These are phyloP conservation scores for Callospermophilus lateralis DNA, from an alignment of 2,113 vertebrate genomes.

Conservation along the genomic window DNA sequence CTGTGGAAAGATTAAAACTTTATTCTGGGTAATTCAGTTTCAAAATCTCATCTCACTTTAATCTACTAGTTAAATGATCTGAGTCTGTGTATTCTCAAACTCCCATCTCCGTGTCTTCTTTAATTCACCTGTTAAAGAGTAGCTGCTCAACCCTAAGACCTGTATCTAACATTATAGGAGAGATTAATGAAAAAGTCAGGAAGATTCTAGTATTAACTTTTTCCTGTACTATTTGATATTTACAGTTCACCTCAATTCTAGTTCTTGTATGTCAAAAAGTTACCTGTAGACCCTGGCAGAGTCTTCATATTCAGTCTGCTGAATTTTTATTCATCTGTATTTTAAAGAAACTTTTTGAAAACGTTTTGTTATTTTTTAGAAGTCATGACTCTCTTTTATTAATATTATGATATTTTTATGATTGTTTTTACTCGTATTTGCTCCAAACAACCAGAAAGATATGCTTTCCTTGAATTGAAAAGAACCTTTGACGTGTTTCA, in stretches of 20 bases:
- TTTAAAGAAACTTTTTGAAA: not conserved
- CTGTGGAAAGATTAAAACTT: conserved; percentile 18
- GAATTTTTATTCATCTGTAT: conserved; percentile 10
- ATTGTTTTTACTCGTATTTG: conserved; percentile 25
- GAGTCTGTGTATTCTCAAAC: not conserved
- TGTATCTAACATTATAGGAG: not conserved
- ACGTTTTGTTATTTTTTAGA: conserved; percentile 47
- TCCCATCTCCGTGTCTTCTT: not conserved
- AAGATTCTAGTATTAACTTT: not conserved
- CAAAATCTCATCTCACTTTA: not conserved
- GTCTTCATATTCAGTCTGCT: not conserved
- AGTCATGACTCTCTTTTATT: not conserved
- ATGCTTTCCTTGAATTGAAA: not conserved
- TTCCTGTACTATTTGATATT: not conserved
- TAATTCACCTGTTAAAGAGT: not conserved
- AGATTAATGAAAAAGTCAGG: not conserved
- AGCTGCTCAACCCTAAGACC: not conserved
- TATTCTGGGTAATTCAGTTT: not conserved
- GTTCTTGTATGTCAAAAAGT: not conserved
- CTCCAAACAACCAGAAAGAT: not conserved
- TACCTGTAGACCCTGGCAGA: not conserved
- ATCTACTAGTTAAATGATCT: not conserved
- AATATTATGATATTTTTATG: conserved; percentile 13
- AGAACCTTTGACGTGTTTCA: not conserved
- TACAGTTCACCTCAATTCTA: not conserved